These are phyloP conservation scores for Entomobrya multifasciata DNA, from an alignment of 2,888 invertebrate genomes.

Conservation along the genomic window DNA sequence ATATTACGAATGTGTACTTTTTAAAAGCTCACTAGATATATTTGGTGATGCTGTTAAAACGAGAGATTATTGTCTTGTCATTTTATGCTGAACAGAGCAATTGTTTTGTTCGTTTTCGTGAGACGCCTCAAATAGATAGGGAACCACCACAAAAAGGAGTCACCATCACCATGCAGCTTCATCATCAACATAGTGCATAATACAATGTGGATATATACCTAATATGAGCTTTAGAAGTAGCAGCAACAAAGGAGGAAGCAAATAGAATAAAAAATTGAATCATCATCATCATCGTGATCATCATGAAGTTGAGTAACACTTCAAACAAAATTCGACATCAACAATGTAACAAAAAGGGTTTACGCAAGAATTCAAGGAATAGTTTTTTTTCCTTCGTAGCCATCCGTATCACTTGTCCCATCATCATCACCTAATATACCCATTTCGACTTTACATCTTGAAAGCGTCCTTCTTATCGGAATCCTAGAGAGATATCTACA, in stretches of 20 bases:
- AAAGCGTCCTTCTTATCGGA: constrained; percentile 43
- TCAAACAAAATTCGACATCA: neutral
- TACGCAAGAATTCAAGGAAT: constrained; percentile 65
- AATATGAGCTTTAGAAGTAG: constrained; percentile 8
- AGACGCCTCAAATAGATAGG: constrained; percentile 46
- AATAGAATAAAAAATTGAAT: constrained; percentile 61
- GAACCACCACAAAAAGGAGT: constrained; percentile 33
- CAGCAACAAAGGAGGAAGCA: constrained; percentile 29
- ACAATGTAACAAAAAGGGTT: constrained; percentile 10
- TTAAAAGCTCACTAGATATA: neutral
- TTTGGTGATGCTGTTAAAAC: neutral
- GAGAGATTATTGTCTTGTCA: constrained; percentile 25
- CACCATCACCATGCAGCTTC: constrained; percentile 41
- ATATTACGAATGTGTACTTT: neutral
- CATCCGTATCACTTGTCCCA: constrained; percentile 65
- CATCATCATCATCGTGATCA: constrained; percentile 54
- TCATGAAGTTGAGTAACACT: constrained; percentile 60
- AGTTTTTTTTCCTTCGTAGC: constrained; percentile 44
- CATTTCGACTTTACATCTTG: constrained; percentile 32
- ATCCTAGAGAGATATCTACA: constrained; percentile 16
- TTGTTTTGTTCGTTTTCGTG: constrained; percentile 44
- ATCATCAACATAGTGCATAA: constrained; percentile 29
- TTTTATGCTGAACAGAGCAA: constrained; percentile 40
- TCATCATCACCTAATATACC: constrained; percentile 56
- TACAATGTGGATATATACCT: neutral